Base-by-base conservation (phyloP, 2,797 vertebrate species). In the Florisuga fusca region DNA sequence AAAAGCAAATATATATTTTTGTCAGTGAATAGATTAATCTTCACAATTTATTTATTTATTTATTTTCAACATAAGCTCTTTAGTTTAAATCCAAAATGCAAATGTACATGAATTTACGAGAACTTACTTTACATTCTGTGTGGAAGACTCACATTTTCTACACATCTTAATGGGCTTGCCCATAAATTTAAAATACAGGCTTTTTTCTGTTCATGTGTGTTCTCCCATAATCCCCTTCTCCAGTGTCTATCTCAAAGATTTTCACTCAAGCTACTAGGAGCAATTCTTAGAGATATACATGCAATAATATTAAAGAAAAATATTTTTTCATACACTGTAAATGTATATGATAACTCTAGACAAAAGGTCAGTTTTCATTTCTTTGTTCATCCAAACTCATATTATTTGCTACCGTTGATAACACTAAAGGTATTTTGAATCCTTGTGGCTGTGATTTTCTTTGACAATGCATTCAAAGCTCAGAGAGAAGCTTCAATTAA, bases 381-480 rank as follows among this genome's bases (percentile, higher is more conserved):
- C 51, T 45, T 78, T 92, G 34, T 55, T 87, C 80, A 93, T 93
- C 87, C 62, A 68, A 89, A 33, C 17, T 96, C 19, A 16, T 63
- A 74, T 92, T 87, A 82, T 92, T 94, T 75, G 12, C 25, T 76
- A 34, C 11, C 67, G 25, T 68, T 96, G 74, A 83, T 93, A 94
- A 75, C 34, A n/a, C 53, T 89, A 89, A 84, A 79, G 36, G 20
- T 87, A 76, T 80, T 95, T 90, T 88, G 68, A 94, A 85, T 81
- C 38, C 33, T 55, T 31, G 18, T 80, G 62, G 45, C 51, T 89
- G 54, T 91, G 88, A 88, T 87, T 96, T 90, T 90, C 67, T 96
- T 93, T 95, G 79, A 95, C 95, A 89, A 72, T 57, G n/a, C 14
- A 74, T 95, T 96, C 74, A 89, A 95, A 94, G 51, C n/a, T 50